Percentiles rank a stretch among this genome's conserved stretches.
Conservation (phyloP, 2,797 vertebrate genomes). For the Falco peregrinus region DNA sequence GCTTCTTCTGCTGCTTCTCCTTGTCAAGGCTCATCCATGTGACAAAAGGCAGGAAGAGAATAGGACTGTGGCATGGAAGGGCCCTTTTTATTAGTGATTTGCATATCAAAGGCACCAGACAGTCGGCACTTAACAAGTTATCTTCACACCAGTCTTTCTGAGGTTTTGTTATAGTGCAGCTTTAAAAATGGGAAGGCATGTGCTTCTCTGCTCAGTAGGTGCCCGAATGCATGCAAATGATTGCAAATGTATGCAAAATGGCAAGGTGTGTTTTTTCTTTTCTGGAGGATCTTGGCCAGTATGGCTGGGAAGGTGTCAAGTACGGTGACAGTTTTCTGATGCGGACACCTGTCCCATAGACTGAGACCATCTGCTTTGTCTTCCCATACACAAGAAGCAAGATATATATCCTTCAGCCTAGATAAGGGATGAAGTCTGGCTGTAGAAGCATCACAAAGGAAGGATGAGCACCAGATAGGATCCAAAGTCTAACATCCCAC, state of each 20-base stretch:
- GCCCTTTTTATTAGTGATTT: neutral
- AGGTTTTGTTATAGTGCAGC: neutral
- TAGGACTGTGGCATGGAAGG: neutral
- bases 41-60: neutral
- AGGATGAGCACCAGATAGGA: neutral
- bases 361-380: slow-evolving; percentile 67
- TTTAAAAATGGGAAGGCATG: slow-evolving; percentile 9
- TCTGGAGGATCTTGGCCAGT: slow-evolving; percentile 49
- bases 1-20: neutral
- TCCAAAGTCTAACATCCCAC: neutral
- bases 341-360: slow-evolving; percentile 67
- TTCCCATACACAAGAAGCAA: neutral
- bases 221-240: slow-evolving; percentile 20
- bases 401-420: neutral
- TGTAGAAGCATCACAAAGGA: neutral
- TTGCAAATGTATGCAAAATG: slow-evolving; percentile 62
- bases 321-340: slow-evolving; percentile 58
- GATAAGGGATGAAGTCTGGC: neutral
- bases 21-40: neutral
- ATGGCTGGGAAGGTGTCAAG: slow-evolving; percentile 53
- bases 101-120: neutral
- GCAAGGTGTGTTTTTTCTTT: slow-evolving; percentile 37
- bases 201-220: slow-evolving; percentile 16
- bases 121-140: neutral
- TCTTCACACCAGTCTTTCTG: neutral